phyloP scores from a whole-genome alignment of 2,113 vertebrate species.

The Bothrops jararaca region DNA sequence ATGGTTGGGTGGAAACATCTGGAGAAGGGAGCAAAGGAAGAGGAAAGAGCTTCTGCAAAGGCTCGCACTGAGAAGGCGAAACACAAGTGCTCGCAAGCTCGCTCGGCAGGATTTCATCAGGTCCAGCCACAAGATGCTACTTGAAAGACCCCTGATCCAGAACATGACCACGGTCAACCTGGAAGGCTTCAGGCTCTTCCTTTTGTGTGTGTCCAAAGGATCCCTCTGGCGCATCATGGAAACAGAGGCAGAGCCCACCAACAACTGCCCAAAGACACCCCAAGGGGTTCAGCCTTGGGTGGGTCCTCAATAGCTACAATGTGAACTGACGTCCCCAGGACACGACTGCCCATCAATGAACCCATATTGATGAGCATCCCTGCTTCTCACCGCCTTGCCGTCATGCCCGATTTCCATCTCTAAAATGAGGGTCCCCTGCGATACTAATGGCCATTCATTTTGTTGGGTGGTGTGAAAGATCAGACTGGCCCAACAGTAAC shows the following conservation, averaged over 20 bases:
- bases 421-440: neutral
- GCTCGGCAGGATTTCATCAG: slow-evolving; percentile 27
- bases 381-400: neutral
- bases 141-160: neutral
- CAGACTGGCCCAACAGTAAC: neutral
- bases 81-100: neutral
- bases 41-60: slow-evolving; percentile 39
- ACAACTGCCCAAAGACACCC: neutral
- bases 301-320: neutral
- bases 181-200: slow-evolving; percentile 29
- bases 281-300: neutral
- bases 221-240: neutral
- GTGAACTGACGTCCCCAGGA: neutral
- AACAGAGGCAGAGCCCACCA: neutral
- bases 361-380: neutral
- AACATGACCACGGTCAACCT: slow-evolving; percentile 21
- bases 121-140: neutral
- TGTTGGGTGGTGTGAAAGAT: neutral
- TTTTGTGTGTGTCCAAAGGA: slow-evolving; percentile 39
- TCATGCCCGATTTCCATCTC: neutral
- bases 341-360: neutral
- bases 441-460: neutral
- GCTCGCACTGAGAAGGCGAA: neutral
- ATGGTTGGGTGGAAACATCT: neutral
- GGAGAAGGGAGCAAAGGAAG: slow-evolving; percentile 30